These are phyloP conservation scores for Phoebastria nigripes DNA, from an alignment of 2,797 vertebrate species.

Conservation along the genomic window DNA sequence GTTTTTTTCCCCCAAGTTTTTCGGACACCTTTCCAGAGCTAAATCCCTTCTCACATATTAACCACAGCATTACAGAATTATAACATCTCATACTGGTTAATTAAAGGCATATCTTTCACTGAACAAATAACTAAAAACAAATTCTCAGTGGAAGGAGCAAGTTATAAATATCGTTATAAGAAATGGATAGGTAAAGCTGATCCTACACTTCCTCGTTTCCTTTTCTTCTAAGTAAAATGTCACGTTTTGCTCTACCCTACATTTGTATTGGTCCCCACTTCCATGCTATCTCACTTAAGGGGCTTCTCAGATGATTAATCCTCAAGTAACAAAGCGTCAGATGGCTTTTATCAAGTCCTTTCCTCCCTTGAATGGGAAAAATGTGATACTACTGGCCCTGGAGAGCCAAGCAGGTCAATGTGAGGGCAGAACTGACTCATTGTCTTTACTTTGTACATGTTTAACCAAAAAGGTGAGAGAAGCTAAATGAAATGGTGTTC, in stretches of 20 bases:
- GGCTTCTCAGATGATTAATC: not conserved
- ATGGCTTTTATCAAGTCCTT: not conserved
- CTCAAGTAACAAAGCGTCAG: not conserved
- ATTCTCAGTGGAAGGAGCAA: not conserved
- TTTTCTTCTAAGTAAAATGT: not conserved
- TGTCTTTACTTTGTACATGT: not conserved
- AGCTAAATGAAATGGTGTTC: not conserved
- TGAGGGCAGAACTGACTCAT: not conserved
- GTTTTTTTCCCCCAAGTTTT: not conserved
- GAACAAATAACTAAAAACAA: not conserved
- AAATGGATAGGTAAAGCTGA: not conserved
- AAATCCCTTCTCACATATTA: not conserved
- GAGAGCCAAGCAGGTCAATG: not conserved
- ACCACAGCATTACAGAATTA: not conserved
- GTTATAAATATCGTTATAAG: not conserved
- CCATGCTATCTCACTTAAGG: not conserved
- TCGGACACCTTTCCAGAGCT: not conserved
- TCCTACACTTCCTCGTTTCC: not conserved
- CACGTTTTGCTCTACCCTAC: not conserved
- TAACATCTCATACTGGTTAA: not conserved
- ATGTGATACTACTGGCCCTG: not conserved
- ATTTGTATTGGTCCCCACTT: not conserved
- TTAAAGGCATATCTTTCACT: not conserved
- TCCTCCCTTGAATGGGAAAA: not conserved
- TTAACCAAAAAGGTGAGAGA: conserved; percentile 4